These are phyloP conservation scores for Andrena praecox DNA, from an alignment of 2,888 invertebrate species.

Conservation along the genomic window DNA sequence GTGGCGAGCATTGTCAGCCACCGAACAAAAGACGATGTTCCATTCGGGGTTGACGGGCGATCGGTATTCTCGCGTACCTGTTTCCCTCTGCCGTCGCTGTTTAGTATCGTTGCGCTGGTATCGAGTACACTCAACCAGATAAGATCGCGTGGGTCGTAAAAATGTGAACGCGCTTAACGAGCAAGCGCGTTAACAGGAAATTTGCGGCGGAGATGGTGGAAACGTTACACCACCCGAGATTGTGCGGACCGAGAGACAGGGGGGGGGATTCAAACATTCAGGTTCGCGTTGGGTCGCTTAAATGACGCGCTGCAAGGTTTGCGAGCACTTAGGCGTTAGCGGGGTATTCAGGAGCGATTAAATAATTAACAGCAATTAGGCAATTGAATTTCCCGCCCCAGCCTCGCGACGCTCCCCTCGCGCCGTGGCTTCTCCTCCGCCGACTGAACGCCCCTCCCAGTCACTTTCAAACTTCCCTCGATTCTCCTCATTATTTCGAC, in stretches of 20 bases:
- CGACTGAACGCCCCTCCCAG: constrained; percentile 27
- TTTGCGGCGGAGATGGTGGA: constrained; percentile 53
- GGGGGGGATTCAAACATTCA: constrained; percentile 66
- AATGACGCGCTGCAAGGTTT: constrained; percentile 73
- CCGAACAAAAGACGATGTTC: too few species aligned
- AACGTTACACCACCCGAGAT: constrained; percentile 48
- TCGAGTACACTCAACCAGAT: not conserved
- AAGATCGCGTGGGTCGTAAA: not conserved
- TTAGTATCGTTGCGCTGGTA: not conserved
- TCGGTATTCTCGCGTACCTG: too few species aligned
- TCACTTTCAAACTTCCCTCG: constrained; percentile 52
- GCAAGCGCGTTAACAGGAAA: constrained; percentile 41
- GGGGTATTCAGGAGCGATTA: constrained; percentile 80
- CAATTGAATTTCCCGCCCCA: constrained; percentile 77
- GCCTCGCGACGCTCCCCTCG: constrained; percentile 61
- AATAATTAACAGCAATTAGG: constrained; percentile 84
- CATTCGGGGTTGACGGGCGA: too few species aligned
- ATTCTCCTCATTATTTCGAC: constrained; percentile 21
- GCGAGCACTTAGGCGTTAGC: constrained; percentile 77
- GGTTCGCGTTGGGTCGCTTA: constrained; percentile 71
- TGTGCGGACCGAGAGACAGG: constrained; percentile 37
- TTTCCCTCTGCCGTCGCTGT: too few species aligned
- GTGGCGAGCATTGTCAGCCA: not conserved
- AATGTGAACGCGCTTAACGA: constrained; percentile 27
- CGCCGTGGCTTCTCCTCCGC: constrained; percentile 30